Percentiles rank a stretch among this genome's conserved stretches.
These are phyloP conservation scores for Mercenaria mercenaria DNA, from an alignment of 1,140 invertebrate species.

Conservation along the genomic window DNA sequence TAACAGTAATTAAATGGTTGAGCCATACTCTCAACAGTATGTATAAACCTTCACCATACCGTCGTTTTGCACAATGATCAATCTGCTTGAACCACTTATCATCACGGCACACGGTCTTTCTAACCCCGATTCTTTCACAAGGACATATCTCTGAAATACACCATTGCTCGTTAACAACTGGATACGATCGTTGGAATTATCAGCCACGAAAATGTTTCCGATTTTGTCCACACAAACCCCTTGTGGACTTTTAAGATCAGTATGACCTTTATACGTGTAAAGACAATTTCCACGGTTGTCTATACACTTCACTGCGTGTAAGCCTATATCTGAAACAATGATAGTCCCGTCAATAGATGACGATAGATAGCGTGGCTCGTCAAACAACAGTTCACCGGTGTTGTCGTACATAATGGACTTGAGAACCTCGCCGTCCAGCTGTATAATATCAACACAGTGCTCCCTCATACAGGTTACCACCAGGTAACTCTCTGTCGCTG, in stretches of 20 bases:
- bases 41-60: slow-evolving; percentile 82
- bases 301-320: slow-evolving; percentile 74
- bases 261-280: slow-evolving; percentile 74
- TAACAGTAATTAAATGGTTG: too few species aligned
- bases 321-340: slow-evolving; percentile 76
- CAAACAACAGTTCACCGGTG: slow-evolving; percentile 69
- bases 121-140: slow-evolving; percentile 76
- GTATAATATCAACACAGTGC: slow-evolving; percentile 75
- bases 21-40: slow-evolving; percentile 63
- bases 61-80: slow-evolving; percentile 82
- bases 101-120: slow-evolving; percentile 78
- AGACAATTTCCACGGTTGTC: slow-evolving; percentile 69
- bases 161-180: slow-evolving; percentile 80
- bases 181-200: slow-evolving; percentile 79
- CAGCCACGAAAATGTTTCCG: slow-evolving; percentile 82
- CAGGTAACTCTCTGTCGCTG: slow-evolving; percentile 61
- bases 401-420: slow-evolving; percentile 69
- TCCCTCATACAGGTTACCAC: slow-evolving; percentile 76
- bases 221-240: slow-evolving; percentile 80
- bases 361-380: slow-evolving; percentile 75
- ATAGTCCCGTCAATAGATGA: slow-evolving; percentile 74
- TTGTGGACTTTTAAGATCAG: slow-evolving; percentile 75
- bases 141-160: slow-evolving; percentile 77
- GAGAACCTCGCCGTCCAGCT: slow-evolving; percentile 73
- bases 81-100: slow-evolving; percentile 75